Evolutionary conservation across 2,888 invertebrate species (phyloP), one percentile per base, ranked within the genome.

Genomic region (Ptychoptera albimana): DNA sequence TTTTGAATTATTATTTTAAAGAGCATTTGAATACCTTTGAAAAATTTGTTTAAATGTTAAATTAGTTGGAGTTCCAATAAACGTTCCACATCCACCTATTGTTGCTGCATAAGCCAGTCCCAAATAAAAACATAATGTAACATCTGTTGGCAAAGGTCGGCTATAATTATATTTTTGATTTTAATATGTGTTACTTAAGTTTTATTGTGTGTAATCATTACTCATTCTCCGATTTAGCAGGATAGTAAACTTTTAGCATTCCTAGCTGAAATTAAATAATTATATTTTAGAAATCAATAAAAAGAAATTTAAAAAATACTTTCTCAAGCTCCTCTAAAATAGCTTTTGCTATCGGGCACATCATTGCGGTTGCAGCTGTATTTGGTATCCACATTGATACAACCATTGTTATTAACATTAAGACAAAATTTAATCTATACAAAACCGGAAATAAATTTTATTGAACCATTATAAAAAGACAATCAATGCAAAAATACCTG

Each of bases 381-480:
- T 89, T 88, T 4, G 84, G 85, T 52, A 88, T 85, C 88, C 87
- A 88, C 86, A 88, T 87, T 0, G 86, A 87, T 49, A 88, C 75
- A 55, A 87, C 82, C 81, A 83, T 85, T 0, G 87, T 85, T 15
- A 84, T 84, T 44, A 78, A 70, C 54, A 85, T 82, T 44, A 87
- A 68, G 1, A 86, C 86, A 52, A 85, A 71, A 61, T 84, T 80
- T 40, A 86, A 61, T 55, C 78, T 78, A 60, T 1, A 62, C 12
- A 36, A 23, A 23, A 23, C 23, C 3, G 3, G 7, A 7, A 5
- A 23, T 5, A 23, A 23, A 23, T 23, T 23, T 5, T 5, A 5
- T 23, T 23, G 23, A 23, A 23, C 4, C 7, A 23, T 5, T 23
- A 23, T n/a, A n/a, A n/a, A n/a, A n/a, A n/a, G n/a, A n/a, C 23